Evolutionary conservation across 64 coral and sea anemone species (phyloP).

Genomic region (Acropora yongei): DNA sequence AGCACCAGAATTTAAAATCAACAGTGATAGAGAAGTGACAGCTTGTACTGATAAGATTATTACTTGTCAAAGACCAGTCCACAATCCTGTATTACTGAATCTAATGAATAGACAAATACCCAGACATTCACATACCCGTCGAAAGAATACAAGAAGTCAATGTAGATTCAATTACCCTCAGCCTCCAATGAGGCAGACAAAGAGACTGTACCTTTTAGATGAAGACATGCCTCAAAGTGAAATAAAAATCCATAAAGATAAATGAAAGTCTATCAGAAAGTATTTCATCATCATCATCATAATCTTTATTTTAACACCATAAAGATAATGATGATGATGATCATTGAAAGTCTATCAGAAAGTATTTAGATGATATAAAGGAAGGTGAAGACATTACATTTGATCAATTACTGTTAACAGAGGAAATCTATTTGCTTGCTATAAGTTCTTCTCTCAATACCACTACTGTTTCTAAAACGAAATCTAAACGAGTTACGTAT

Average conservation of each 20-base stretch:
- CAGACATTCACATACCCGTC: slow-evolving; percentile 32
- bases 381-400: not conserved
- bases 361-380: slow-evolving; percentile 6
- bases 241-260: slow-evolving; percentile 8
- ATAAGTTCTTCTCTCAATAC: slow-evolving; percentile 54
- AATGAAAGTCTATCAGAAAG: not conserved
- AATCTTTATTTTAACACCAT: no score
- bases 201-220: not conserved
- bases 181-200: slow-evolving; percentile 14
- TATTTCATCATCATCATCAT: no score
- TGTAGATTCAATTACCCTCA: not conserved
- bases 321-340: no score
- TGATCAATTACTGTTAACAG: not conserved
- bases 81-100: slow-evolving; percentile 2
- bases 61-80: not conserved
- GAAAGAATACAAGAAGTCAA: slow-evolving; percentile 48
- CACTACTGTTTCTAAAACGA: slow-evolving; percentile 12
- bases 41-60: not conserved
- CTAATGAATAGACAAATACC: slow-evolving; percentile 41
- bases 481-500: slow-evolving; percentile 1
- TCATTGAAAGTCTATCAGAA: not conserved
- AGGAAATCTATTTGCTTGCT: slow-evolving; percentile 65
- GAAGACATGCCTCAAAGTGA: not conserved
- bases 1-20: not conserved
- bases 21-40: not conserved